These are phyloP conservation scores for Acinonyx jubatus DNA, from an alignment of 2,113 vertebrate species.

Conservation along the genomic window DNA sequence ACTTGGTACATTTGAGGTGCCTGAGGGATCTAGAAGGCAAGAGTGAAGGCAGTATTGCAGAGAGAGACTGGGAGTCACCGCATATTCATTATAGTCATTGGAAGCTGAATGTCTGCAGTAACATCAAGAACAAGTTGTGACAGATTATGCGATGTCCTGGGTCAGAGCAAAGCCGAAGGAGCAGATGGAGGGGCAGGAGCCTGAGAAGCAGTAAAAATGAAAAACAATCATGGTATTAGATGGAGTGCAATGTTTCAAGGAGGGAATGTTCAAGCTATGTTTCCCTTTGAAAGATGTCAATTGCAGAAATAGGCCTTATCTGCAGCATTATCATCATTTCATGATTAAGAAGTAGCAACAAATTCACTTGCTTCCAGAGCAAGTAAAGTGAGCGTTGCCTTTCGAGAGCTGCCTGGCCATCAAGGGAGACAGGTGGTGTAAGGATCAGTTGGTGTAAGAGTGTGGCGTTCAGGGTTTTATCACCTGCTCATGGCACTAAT, in stretches of 20 bases:
- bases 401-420: not conserved
- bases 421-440: not conserved
- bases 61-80: not conserved
- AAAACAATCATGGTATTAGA: not conserved
- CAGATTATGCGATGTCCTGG: not conserved
- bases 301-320: not conserved
- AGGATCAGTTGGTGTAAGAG: not conserved
- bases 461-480: not conserved
- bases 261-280: not conserved
- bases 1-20: not conserved
- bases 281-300: not conserved
- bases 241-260: not conserved
- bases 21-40: not conserved
- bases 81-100: not conserved
- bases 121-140: not conserved
- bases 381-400: not conserved
- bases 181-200: not conserved
- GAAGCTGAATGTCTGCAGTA: not conserved
- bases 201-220: not conserved
- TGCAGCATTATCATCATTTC: not conserved
- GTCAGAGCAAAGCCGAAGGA: not conserved
- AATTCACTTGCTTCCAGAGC: not conserved
- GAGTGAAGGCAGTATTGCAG: not conserved
- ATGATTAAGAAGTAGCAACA: not conserved
- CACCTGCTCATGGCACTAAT: not conserved